A percentile compares a stretch with the other conserved stretches of the same genome.
phyloP scores from a whole-genome alignment of 2,888 invertebrate species.

The Drosophila phalerata region DNA sequence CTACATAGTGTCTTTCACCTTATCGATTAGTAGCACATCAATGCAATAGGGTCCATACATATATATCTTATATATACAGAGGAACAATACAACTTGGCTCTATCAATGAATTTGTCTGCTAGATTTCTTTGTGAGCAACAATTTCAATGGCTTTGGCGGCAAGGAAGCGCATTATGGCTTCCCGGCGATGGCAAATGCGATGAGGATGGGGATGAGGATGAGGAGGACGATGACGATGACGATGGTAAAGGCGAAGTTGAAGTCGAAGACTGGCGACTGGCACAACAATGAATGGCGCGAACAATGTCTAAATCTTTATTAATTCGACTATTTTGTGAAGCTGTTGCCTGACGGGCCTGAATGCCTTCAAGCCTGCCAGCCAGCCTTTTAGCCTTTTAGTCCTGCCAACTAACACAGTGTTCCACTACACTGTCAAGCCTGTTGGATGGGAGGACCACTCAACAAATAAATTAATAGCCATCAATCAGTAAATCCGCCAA shows the following conservation, averaged over 20 bases:
- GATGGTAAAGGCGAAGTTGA: background rate
- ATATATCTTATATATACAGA: background rate
- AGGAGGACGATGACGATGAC: background rate
- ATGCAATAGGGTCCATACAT: constrained; percentile 35
- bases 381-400: background rate
- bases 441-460: constrained; percentile 49
- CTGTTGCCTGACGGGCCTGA: constrained; percentile 25
- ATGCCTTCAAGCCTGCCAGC: background rate
- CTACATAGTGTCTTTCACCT: constrained; percentile 8
- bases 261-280: background rate
- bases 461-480: constrained; percentile 82
- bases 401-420: constrained; percentile 16
- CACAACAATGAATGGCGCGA: constrained; percentile 71
- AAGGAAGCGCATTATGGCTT: constrained; percentile 62
- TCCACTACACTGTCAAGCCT: constrained; percentile 29
- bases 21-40: constrained; percentile 49
- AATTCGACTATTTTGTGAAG: constrained; percentile 77
- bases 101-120: constrained; percentile 54
- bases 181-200: constrained; percentile 23
- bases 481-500: constrained; percentile 81
- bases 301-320: constrained; percentile 82
- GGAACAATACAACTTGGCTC: constrained; percentile 30
- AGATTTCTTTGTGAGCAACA: constrained; percentile 47
- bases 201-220: background rate
- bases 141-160: constrained; percentile 53